Evolutionary conservation across 2,797 vertebrate genomes (phyloP).

Genomic region (Fistularia tabacaria): DNA sequence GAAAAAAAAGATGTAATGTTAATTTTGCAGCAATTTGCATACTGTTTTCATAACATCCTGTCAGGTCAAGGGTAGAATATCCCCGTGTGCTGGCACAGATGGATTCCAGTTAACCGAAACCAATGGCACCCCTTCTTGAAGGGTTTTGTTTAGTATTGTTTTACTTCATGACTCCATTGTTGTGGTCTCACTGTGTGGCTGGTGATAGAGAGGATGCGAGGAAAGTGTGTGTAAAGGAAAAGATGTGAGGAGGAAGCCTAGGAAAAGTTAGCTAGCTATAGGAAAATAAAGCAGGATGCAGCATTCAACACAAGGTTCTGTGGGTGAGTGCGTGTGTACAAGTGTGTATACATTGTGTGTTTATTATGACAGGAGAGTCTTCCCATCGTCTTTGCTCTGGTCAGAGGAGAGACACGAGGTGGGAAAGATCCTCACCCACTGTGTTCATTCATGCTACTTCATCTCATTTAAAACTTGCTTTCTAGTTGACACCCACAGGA

Average conservation of each 20-base stretch:
- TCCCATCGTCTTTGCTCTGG: conserved; percentile 44
- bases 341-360: conserved; percentile 44
- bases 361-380: conserved; percentile 63
- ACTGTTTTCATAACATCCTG: conserved; percentile 90
- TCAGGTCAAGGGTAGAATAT: conserved; percentile 87
- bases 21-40: conserved; percentile 92
- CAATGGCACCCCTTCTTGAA: conserved; percentile 36
- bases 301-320: conserved; percentile 46
- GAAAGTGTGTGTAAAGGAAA: conserved; percentile 39
- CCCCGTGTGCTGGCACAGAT: conserved; percentile 70
- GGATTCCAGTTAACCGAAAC: conserved; percentile 76
- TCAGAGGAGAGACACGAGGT: conserved; percentile 37
- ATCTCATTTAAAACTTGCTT: conserved; percentile 61
- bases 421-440: conserved; percentile 60
- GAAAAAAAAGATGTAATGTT: conserved; percentile 91
- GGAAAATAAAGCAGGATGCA: conserved; percentile 26
- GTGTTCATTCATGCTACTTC: conserved; percentile 54
- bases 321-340: conserved; percentile 43
- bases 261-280: conserved; percentile 8
- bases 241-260: conserved; percentile 29
- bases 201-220: conserved; percentile 53
- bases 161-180: conserved; percentile 49
- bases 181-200: conserved; percentile 78
- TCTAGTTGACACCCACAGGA: conserved; percentile 69
- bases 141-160: conserved; percentile 47